Conservation (phyloP, 53 echinoderm and acorn worm genomes). For the Astropecten irregularis region DNA sequence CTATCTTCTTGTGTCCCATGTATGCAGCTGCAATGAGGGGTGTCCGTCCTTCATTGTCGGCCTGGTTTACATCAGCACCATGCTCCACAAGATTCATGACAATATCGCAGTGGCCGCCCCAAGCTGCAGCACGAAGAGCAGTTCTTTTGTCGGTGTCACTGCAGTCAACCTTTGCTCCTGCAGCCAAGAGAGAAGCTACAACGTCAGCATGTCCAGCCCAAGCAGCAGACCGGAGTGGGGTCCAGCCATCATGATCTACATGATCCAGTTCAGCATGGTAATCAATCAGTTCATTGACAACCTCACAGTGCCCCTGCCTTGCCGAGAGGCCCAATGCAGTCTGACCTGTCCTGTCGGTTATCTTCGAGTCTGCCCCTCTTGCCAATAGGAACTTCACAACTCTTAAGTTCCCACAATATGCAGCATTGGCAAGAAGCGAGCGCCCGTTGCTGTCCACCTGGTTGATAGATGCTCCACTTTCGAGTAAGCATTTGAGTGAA, state of each 20-base stretch:
- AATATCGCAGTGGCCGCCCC: slow-evolving; percentile 99
- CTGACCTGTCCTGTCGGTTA: slow-evolving; percentile 92
- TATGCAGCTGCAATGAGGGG: slow-evolving; percentile 98
- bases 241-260: slow-evolving; percentile 98
- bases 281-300: slow-evolving; percentile 74
- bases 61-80: slow-evolving; percentile 92
- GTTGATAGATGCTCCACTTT: slow-evolving; percentile 95
- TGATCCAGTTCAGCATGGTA: slow-evolving; percentile 88
- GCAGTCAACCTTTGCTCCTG: slow-evolving; percentile 95
- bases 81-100: slow-evolving; percentile 92
- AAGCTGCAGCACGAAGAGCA: slow-evolving; percentile 96
- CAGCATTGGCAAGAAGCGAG: slow-evolving; percentile 95
- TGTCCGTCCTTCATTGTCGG: slow-evolving; percentile 97
- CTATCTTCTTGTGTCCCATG: slow-evolving; percentile 96
- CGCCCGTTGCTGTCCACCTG: slow-evolving; percentile 97
- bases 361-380: slow-evolving; percentile 77
- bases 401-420: slow-evolving; percentile 87
- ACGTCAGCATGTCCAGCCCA: slow-evolving; percentile 99
- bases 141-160: slow-evolving; percentile 96
- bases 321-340: slow-evolving; percentile 88
- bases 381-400: slow-evolving; percentile 89
- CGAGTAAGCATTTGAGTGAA: slow-evolving; percentile 80
- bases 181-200: slow-evolving; percentile 80
- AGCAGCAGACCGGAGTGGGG: slow-evolving; percentile 94
- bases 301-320: slow-evolving; percentile 92